Evolutionary conservation across 1,140 invertebrate genomes (phyloP), one percentile per base, ranked within the genome.

Genomic region (Episyrphus balteatus): DNA sequence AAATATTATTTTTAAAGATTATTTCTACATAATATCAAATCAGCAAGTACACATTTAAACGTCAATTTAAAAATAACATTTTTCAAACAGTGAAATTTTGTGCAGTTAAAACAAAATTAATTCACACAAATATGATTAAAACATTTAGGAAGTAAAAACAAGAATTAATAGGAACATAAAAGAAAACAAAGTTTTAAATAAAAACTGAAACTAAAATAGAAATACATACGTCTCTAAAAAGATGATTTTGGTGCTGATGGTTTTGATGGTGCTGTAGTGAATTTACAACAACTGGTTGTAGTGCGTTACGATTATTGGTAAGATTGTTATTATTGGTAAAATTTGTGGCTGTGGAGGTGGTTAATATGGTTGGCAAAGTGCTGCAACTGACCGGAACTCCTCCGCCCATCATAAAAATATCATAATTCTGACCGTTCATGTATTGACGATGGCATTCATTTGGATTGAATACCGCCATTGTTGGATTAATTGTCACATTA

Each of bases 211-310:
- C 21, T 26, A 26, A 41, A 41, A 41, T 21, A 46, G 19, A 36
- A 46, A 66, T 66, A 66, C 63, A 66, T 66, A 66, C 63, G 63
- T 66, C 63, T 66, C 63, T 66, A 66, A 66, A 66, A 56, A 66
- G 61, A 66, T 66, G 63, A 66, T 66, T 66, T 66, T 66, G 63
- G 62, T 62, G 59, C 60, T 66, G 62, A 60, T 63, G 62, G 57
- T 57, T 64, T 65, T 62, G 62, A 62, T 65, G 62, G 62, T 65
- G 62, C 62, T 65, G 62, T 54, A 66, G 62, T 65, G 62, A 65
- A 55, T 65, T 65, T 44, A 51, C 50, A 51, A 51, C 50, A 48
- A 51, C 50, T 48, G 32, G 47, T 48, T 42, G 46, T 51, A 44
- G 50, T 51, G 50, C 49, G 37, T 41, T 51, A 44, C 44, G 47